Evolutionary conservation across 2,797 vertebrate species (phyloP), one percentile per base, ranked within the genome.

Genomic region (Coregonus suidteri): DNA sequence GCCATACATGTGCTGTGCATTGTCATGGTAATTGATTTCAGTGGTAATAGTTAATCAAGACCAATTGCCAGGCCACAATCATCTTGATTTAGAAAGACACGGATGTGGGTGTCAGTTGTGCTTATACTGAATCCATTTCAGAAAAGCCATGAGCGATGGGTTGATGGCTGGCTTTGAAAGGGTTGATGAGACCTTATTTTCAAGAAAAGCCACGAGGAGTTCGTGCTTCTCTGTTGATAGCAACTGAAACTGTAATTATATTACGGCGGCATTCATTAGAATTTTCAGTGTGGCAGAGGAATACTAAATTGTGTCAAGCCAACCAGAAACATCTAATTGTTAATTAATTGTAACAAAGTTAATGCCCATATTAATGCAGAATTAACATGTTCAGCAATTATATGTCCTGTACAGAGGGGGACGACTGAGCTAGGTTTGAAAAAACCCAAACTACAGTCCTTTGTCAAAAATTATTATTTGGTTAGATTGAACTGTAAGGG

Each of bases 1-100:
- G 68, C 80, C 41, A 84, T 83, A 83, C 76, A 73, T 59, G 41
- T 47, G 78, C 35, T 82, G 67, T 70, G 72, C 72, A 75, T 82
- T 87, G 66, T 77, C 68, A 76, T 59, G 6, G 70, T 69, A 82
- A 68, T 82, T 47, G 86, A 81, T 74, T 69, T 65, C 68, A 66
- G 82, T 77, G 41, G 37, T 70, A 77, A 74, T 54, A 75, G 51
- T 52, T 86, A 85, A 88, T 87, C 83, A 86, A 81, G 82, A 80
- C 82, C 86, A 83, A 81, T 81, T 78, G 73, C 62, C 51, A 82
- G 52, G 79, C 79, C 66, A 7, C 9, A 47, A 35, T 41, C n/a
- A 13, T 37, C 75, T 87, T 77, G 54, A 56, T 6, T 54, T 53
- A 37, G 53, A 35, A 62, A 16, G 66, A 35, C 53, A 69, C 76